Evolutionary conservation across 2,888 invertebrate genomes (phyloP).

Genomic region (Theretra japonica): DNA sequence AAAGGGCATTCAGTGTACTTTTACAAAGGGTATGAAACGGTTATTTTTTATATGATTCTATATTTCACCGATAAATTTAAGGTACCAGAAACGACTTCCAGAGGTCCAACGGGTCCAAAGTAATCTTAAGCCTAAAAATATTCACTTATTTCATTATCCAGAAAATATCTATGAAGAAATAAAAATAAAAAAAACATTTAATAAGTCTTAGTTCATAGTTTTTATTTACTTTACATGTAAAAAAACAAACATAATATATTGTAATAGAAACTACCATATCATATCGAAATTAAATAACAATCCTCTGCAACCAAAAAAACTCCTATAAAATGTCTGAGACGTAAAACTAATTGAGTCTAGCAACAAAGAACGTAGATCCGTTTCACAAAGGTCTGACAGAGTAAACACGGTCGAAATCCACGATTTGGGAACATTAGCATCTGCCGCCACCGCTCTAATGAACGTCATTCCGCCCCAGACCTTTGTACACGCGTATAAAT

Average conservation of each 20-base stretch:
- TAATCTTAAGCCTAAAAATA: background rate
- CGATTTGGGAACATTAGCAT: conserved; percentile 20
- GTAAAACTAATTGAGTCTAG: background rate
- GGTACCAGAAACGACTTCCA: too few relatives aligned
- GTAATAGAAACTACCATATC: background rate
- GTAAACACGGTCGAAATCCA: conserved; percentile 11
- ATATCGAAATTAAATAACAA: background rate
- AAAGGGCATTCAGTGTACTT: background rate
- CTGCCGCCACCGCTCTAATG: conserved; percentile 14
- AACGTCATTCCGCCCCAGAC: conserved; percentile 5
- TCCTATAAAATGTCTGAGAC: background rate
- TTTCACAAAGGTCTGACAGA: conserved; percentile 3
- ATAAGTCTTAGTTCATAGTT: too few relatives aligned
- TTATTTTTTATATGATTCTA: too few relatives aligned
- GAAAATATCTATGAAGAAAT: background rate
- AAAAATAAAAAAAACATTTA: background rate
- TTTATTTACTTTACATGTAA: too few relatives aligned
- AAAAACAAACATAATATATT: too few relatives aligned
- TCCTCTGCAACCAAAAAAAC: background rate
- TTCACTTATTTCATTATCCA: too few relatives aligned
- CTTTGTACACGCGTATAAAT: background rate
- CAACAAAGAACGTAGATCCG: background rate
- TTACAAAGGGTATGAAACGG: too few relatives aligned
- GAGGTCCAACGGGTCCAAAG: background rate
- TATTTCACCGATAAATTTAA: too few relatives aligned